Percentiles rank a stretch among this genome's conserved stretches.
These are phyloP conservation scores for Chromoteleia sp. DNA, from an alignment of 2,888 invertebrate genomes.

Conservation along the genomic window DNA sequence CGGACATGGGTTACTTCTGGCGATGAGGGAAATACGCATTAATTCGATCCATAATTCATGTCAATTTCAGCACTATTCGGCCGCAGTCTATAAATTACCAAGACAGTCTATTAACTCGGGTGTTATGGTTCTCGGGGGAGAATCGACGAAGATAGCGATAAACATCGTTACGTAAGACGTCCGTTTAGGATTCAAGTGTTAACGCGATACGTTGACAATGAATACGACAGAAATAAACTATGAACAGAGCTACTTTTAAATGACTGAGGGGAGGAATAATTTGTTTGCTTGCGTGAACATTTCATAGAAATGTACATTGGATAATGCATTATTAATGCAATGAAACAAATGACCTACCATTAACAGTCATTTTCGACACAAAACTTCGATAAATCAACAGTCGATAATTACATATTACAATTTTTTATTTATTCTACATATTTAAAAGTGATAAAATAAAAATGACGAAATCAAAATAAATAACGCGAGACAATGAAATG, in stretches of 20 bases:
- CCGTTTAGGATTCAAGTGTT: constrained; percentile 58
- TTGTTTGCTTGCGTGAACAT: constrained; percentile 13
- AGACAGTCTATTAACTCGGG: constrained; percentile 73
- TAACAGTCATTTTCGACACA: too few species aligned
- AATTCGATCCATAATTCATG: constrained; percentile 80
- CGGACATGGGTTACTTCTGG: constrained; percentile 35
- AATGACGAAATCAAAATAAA: too few species aligned
- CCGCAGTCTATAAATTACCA: constrained; percentile 75
- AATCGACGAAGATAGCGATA: constrained; percentile 45
- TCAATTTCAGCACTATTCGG: constrained; percentile 72
- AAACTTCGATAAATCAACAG: too few species aligned
- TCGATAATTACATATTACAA: too few species aligned
- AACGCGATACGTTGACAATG: constrained; percentile 35
- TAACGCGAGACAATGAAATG: too few species aligned
- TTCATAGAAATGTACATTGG: too few species aligned
- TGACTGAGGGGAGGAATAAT: constrained; percentile 10
- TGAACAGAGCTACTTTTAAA: constrained; percentile 40
- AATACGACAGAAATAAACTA: constrained; percentile 27
- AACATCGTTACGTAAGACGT: constrained; percentile 53
- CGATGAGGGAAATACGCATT: constrained; percentile 54
- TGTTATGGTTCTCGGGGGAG: constrained; percentile 63
- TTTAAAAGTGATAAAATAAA: too few species aligned
- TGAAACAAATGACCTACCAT: too few species aligned
- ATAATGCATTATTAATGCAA: too few species aligned
- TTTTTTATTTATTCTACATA: too few species aligned